A percentile compares a stretch with the other conserved stretches of the same genome.
Conservation (phyloP, 2,888 invertebrate species). For the Hydraecia micacea region DNA sequence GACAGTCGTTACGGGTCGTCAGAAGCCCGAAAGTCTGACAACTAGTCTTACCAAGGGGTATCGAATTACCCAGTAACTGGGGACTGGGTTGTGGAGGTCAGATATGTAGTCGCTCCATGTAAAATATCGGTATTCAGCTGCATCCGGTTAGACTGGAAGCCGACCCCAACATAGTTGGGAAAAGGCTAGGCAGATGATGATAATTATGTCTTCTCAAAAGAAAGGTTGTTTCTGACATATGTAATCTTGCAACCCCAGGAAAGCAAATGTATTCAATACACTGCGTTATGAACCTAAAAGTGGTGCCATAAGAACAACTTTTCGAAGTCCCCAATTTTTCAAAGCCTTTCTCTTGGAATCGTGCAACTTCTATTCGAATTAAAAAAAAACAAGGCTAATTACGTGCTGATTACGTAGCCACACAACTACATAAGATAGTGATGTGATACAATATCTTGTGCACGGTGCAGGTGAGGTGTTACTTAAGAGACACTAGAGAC, state of each 20-base stretch:
- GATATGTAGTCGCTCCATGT: no score
- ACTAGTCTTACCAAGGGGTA: no score
- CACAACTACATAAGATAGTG: slow-evolving; percentile 20
- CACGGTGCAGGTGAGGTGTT: slow-evolving; percentile 30
- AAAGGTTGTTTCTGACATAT: neutral
- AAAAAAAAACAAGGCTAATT: neutral
- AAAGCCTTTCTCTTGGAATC: neutral
- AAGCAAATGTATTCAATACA: neutral
- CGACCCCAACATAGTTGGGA: no score
- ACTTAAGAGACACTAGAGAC: slow-evolving; percentile 34
- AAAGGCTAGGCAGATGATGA: no score
- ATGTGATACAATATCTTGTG: neutral
- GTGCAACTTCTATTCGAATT: neutral
- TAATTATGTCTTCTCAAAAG: neutral
- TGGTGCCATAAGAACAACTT: neutral
- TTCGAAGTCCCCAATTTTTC: neutral
- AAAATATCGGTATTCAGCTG: no score
- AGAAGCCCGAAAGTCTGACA: no score
- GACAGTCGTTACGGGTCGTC: neutral
- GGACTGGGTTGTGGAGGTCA: no score
- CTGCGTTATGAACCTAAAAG: neutral
- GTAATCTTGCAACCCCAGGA: neutral
- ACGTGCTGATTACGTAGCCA: neutral
- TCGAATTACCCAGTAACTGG: neutral
- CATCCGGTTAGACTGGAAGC: no score